Evolutionary conservation across 2,797 vertebrate species (phyloP), one percentile per base, ranked within the genome.

Genomic region (Etheostoma nigrum): DNA sequence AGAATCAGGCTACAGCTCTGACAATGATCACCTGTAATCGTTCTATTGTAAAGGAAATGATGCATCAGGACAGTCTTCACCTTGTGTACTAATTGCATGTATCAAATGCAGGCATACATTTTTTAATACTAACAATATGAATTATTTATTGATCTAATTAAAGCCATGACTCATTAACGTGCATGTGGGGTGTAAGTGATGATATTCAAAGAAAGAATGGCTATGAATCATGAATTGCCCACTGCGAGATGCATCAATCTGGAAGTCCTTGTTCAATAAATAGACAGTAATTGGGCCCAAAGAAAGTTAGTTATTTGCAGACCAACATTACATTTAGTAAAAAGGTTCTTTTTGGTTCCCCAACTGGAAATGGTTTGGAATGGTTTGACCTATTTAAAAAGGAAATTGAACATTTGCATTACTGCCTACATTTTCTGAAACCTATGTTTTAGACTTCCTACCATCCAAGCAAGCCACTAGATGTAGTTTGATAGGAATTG

Each of bases 251-350:
- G 84, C 80, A 90, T 91, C 86, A 86, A 71, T 91, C 86, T 77
- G 75, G 4, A 76, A 71, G 12, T 65, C 51, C 68, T 88, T 83
- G 82, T 89, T 89, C 83, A 83, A 86, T 91, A 92, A 93, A 91
- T 78, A 86, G 67, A 79, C 62, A 36, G 66, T 91, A 94, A 94
- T 93, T 92, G 86, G 92, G 91, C 85, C 91, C 89, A 89, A 74
- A 89, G 92, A 94, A 91, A 88, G 78, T 73, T 54, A 48, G 30
- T 68, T 86, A 86, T 92, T 88, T 88, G 60, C 69, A 86, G 72
- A 63, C 68, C 84, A 68, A 54, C 59, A 25, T 82, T 79, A 85
- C 86, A 85, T 67, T 27, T 58, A 47, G 7, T 27, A 47, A 68
- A 71, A 71, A 44, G 10, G 21, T 48, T 61, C 21, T 48, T 48